Evolutionary conservation across 2,113 vertebrate species (phyloP).

Genomic region (Phrynosoma blainvillii): DNA sequence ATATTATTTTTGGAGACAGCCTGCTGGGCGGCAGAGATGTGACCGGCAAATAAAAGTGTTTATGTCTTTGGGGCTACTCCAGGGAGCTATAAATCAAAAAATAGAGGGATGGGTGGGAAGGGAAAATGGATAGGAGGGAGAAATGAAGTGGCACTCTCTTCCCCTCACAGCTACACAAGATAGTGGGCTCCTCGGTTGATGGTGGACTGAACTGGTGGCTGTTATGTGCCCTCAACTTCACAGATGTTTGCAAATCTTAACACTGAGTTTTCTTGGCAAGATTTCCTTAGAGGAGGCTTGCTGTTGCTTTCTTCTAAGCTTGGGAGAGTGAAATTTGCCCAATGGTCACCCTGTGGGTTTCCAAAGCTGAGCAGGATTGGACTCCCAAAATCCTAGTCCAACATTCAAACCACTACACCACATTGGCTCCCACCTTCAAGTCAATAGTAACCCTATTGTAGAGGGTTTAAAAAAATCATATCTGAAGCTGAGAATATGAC

Average conservation of each 20-base stretch:
- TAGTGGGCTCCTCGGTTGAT: fast-evolving
- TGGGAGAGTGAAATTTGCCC: too few species aligned
- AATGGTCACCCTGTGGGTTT: too few species aligned
- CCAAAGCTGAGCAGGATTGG: too few species aligned
- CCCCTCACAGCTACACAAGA: fast-evolving
- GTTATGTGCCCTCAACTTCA: background rate
- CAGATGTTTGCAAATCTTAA: background rate
- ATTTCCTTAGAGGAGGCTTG: too few species aligned
- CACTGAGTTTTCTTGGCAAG: background rate
- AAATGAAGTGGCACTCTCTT: constrained; percentile 44
- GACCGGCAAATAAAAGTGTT: constrained; percentile 67
- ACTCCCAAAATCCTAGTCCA: too few species aligned
- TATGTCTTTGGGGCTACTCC: constrained; percentile 58
- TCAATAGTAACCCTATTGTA: too few species aligned
- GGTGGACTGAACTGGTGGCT: background rate
- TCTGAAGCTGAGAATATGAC: too few species aligned
- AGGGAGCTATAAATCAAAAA: constrained; percentile 62
- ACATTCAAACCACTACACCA: too few species aligned
- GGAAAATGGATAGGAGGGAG: constrained; percentile 17
- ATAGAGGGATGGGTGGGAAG: background rate
- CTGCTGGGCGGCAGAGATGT: constrained; percentile 47
- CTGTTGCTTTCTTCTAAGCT: too few species aligned
- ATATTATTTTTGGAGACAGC: constrained; percentile 63
- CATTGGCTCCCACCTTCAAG: too few species aligned
- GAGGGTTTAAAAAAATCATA: too few species aligned